Conservation (phyloP, 2,113 vertebrate genomes). For the Natator depressus region DNA sequence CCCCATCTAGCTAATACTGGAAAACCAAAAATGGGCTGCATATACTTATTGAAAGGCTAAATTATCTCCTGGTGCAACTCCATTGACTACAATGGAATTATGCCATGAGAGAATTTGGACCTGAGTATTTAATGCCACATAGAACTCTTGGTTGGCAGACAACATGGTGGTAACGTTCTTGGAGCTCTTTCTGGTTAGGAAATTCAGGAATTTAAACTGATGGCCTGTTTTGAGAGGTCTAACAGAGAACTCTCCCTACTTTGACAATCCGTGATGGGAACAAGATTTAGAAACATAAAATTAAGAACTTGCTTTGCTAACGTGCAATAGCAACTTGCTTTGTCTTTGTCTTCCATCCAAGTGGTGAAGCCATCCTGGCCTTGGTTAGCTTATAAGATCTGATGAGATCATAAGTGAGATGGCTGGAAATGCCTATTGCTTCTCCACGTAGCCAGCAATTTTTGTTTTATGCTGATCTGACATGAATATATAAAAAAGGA, state of each 20-base stretch:
- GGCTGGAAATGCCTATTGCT: background rate
- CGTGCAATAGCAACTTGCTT: background rate
- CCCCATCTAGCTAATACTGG: background rate
- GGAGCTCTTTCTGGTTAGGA: background rate
- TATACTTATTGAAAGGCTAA: constrained; percentile 33
- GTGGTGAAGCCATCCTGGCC: background rate
- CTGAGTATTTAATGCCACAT: background rate
- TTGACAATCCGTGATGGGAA: background rate
- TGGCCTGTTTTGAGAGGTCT: background rate
- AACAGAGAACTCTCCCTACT: background rate
- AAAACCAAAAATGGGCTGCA: constrained; percentile 65
- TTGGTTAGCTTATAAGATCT: background rate
- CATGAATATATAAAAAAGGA: background rate
- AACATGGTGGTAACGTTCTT: fast-evolving
- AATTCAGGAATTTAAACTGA: background rate
- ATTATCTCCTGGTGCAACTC: background rate
- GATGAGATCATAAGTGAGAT: background rate
- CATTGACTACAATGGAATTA: background rate
- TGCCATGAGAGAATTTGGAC: fast-evolving
- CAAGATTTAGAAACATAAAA: background rate
- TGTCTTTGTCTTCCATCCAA: background rate
- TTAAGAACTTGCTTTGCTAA: background rate
- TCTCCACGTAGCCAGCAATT: background rate
- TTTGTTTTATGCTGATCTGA: background rate
- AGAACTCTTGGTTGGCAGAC: background rate